A percentile compares a stretch with the other conserved stretches of the same genome.
Conservation (phyloP, 2,113 vertebrate species). For the Cyprinodon tularosa region DNA sequence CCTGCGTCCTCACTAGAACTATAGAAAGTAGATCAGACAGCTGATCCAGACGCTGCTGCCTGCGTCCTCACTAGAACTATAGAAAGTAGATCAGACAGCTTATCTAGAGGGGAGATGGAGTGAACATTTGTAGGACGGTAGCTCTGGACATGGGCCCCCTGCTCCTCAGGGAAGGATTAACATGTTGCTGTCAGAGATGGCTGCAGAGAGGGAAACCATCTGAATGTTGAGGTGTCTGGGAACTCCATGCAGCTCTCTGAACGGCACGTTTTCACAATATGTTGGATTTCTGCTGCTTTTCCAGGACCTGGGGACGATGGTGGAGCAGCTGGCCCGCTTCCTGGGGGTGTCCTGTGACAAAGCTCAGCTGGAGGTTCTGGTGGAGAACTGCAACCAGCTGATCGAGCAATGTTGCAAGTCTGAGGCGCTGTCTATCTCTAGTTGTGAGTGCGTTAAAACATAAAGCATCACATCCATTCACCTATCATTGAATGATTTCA, state of each 20-base stretch:
- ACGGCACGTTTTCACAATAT: background rate
- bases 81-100: too few relatives aligned
- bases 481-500: background rate
- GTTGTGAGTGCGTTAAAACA: constrained; percentile 79
- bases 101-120: too few relatives aligned
- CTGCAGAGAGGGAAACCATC: background rate
- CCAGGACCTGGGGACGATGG: constrained; percentile 89
- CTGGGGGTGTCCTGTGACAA: constrained; percentile 95
- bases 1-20: too few relatives aligned
- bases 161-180: too few relatives aligned
- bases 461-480: background rate
- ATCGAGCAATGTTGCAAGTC: constrained; percentile 96
- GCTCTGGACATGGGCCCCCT: too few relatives aligned
- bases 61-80: too few relatives aligned
- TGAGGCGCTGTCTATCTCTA: constrained; percentile 91
- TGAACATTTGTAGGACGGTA: too few relatives aligned
- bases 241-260: too few relatives aligned
- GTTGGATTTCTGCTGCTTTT: background rate
- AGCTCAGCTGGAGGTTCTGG: constrained; percentile 90
- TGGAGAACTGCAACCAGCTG: constrained; percentile 94
- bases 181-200: background rate
- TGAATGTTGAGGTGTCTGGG: background rate
- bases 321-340: constrained; percentile 91
- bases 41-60: too few relatives aligned
- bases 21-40: too few relatives aligned